These are phyloP conservation scores for Adelges cooleyi DNA, from an alignment of 1,140 invertebrate species.

Conservation along the genomic window DNA sequence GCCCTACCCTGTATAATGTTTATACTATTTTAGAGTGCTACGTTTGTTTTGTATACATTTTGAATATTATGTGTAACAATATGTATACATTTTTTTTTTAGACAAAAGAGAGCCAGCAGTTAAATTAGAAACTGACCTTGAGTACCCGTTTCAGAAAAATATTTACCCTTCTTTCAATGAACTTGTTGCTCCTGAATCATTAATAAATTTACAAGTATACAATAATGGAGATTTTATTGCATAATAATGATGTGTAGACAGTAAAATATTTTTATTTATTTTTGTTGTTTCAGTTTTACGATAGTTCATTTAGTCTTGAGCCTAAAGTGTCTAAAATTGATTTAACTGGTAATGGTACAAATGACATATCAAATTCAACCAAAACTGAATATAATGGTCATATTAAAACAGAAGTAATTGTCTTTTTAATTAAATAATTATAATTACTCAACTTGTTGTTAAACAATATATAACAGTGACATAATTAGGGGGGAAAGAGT, in stretches of 20 bases:
- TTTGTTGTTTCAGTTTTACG: slow-evolving; percentile 15
- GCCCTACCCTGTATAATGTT: too few relatives aligned
- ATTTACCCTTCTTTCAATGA: slow-evolving; percentile 4
- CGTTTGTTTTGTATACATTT: too few relatives aligned
- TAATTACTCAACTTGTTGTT: too few relatives aligned
- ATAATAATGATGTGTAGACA: neutral
- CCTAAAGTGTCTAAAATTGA: neutral
- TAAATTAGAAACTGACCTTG: slow-evolving; percentile 7
- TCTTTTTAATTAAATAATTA: too few relatives aligned
- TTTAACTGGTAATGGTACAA: neutral
- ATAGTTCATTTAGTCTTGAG: slow-evolving; percentile 15
- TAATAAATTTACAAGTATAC: slow-evolving; percentile 1
- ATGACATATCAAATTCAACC: neutral
- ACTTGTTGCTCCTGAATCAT: slow-evolving; percentile 6
- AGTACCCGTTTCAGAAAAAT: slow-evolving; percentile 13
- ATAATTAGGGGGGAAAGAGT: too few relatives aligned
- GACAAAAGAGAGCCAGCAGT: neutral
- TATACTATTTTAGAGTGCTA: too few relatives aligned
- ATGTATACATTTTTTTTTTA: too few relatives aligned
- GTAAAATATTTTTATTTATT: neutral
- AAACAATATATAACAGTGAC: too few relatives aligned
- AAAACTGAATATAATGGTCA: slow-evolving; percentile 8
- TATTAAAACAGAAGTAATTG: slow-evolving; percentile 15
- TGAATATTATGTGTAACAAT: too few relatives aligned
- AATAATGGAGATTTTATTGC: neutral